A percentile compares a stretch with the other conserved stretches of the same genome.
These are phyloP conservation scores for Ispidina picta DNA, from an alignment of 2,797 vertebrate species.

Conservation along the genomic window DNA sequence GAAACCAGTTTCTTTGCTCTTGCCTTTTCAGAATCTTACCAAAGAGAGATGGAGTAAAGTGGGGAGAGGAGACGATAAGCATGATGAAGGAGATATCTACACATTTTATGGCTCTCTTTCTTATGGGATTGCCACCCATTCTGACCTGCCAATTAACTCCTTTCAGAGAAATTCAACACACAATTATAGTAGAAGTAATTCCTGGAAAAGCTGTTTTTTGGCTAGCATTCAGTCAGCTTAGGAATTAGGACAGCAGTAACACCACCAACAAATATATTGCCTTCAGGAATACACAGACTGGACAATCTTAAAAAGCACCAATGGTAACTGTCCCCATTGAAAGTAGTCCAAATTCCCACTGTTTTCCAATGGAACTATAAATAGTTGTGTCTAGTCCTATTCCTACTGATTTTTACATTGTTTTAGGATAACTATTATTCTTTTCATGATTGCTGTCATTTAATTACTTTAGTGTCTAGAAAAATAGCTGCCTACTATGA, in stretches of 20 bases:
- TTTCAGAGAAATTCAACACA: background rate
- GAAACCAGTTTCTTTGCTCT: background rate
- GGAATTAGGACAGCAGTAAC: background rate
- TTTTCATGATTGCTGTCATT: constrained; percentile 6
- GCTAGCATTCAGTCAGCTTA: background rate
- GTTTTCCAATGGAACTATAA: background rate
- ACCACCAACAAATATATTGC: background rate
- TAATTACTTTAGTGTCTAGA: background rate
- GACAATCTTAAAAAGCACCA: background rate
- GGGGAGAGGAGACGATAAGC: background rate
- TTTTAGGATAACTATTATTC: constrained; percentile 6
- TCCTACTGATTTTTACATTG: background rate
- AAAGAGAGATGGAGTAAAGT: background rate
- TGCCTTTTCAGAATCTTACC: background rate
- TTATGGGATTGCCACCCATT: background rate
- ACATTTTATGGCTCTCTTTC: background rate
- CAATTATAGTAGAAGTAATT: background rate
- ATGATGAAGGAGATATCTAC: background rate
- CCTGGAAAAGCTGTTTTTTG: background rate
- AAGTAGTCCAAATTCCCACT: background rate
- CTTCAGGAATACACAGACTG: background rate
- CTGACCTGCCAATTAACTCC: background rate
- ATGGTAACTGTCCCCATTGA: background rate
- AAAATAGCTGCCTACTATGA: background rate
- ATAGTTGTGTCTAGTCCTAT: background rate